phyloP scores from a whole-genome alignment of 2,888 invertebrate genomes.

The Drosophila rellima region DNA sequence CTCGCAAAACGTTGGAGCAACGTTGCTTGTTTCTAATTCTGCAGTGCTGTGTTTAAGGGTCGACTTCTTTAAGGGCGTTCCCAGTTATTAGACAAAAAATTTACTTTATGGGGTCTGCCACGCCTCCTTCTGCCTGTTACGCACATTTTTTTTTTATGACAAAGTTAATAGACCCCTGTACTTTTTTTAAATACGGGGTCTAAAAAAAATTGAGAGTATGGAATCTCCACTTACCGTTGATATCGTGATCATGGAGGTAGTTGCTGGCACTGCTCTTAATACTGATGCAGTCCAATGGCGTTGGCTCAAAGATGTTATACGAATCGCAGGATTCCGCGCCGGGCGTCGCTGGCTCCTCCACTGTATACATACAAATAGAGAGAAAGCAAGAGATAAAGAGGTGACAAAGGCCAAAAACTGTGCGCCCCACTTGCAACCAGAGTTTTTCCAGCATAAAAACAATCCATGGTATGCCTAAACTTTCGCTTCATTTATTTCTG shows the following conservation, averaged over 20 bases:
- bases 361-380: constrained; percentile 16
- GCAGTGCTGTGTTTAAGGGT: constrained; percentile 75
- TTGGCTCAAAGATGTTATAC: constrained; percentile 71
- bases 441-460: background rate
- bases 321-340: constrained; percentile 64
- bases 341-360: constrained; percentile 53
- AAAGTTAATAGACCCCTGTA: too few relatives aligned
- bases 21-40: constrained; percentile 70
- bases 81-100: constrained; percentile 6
- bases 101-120: too few relatives aligned
- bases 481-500: background rate
- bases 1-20: constrained; percentile 11
- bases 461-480: background rate
- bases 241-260: constrained; percentile 70
- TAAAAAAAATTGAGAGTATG: background rate
- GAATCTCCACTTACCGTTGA: constrained; percentile 58
- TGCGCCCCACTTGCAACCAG: background rate
- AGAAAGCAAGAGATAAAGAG: constrained; percentile 6
- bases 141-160: too few relatives aligned
- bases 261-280: constrained; percentile 74
- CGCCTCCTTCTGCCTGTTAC: too few relatives aligned
- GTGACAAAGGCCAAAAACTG: background rate
- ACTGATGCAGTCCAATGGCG: constrained; percentile 71
- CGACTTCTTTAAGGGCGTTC: constrained; percentile 72
- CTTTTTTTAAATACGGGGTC: too few relatives aligned